Evolutionary conservation across 2,797 vertebrate genomes (phyloP), one percentile per base, ranked within the genome.

Genomic region (Siniperca scherzeri): DNA sequence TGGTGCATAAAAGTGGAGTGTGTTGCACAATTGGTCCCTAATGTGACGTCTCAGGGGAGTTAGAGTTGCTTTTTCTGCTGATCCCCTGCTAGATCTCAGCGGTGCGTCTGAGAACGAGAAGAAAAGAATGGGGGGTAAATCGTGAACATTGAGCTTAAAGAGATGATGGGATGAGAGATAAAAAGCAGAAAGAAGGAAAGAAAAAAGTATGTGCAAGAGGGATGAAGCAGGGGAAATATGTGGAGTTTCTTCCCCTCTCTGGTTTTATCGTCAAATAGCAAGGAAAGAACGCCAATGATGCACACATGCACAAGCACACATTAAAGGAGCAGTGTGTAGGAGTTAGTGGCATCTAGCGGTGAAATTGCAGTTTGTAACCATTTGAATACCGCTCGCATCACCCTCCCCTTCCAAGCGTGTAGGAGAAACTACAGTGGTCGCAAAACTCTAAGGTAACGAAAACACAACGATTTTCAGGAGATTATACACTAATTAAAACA

Each of bases 231-330:
- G n/a, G 33, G 25, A 75, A 30, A 65, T 61, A 73, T 52, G 74
- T 30, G 17, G 72, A 65, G 67, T 57, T 78, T 74, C 50, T 66
- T 78, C 44, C 40, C 68, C 33, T 74, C 25, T 84, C 80, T 82
- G 87, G 68, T 84, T 91, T 90, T 69, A 76, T 71, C 86, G 84
- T 93, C 73, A 90, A 59, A 80, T 33, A 17, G 42, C 42, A 30
- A 52, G 52, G 62, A 77, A 50, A 50, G 50, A 68, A 33, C 56
- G 55, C 17, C 53, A 25, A 30, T 17, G 52, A 75, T 64, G 73
- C 80, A 52, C 72, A 71, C 62, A 46, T 4, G 13, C 44, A 70
- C 48, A 13, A n/a, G 27, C 21, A 11, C 40, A 52, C 19, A 52
- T 42, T 42, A 42, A 42, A 42, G 5, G 33, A 4, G 4, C 4